These are phyloP conservation scores for Manis crassicaudata DNA, from an alignment of 2,797 vertebrate genomes.

Conservation along the genomic window DNA sequence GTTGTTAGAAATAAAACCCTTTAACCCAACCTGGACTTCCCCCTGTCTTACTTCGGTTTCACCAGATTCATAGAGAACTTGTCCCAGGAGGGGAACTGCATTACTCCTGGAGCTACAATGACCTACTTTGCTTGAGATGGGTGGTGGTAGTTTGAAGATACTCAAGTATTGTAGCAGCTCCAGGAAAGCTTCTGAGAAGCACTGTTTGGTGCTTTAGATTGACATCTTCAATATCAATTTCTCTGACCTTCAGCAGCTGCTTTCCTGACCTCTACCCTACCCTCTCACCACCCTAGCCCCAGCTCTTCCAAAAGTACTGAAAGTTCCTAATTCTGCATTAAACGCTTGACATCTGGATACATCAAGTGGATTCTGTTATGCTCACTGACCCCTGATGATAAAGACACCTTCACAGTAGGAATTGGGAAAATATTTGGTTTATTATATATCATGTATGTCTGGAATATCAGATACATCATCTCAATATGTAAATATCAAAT, in stretches of 20 bases:
- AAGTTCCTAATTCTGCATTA: not conserved
- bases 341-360: not conserved
- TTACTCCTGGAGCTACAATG: not conserved
- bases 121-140: not conserved
- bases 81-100: too few relatives aligned
- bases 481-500: not conserved
- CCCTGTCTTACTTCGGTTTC: too few relatives aligned
- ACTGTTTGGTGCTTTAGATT: not conserved
- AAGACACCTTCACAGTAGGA: not conserved
- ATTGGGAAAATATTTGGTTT: conserved; percentile 7
- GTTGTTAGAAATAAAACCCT: too few relatives aligned
- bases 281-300: rapidly evolving
- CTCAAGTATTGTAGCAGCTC: not conserved
- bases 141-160: not conserved
- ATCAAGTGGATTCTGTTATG: not conserved
- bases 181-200: not conserved
- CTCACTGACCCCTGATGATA: not conserved
- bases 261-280: not conserved
- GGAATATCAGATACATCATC: not conserved
- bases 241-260: not conserved
- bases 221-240: not conserved
- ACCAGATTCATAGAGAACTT: too few relatives aligned
- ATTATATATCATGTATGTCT: conserved; percentile 28
- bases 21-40: too few relatives aligned
- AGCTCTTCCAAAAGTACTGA: not conserved